These are phyloP conservation scores for Macroglossus sobrinus DNA, from an alignment of 2,113 vertebrate genomes.

Conservation along the genomic window DNA sequence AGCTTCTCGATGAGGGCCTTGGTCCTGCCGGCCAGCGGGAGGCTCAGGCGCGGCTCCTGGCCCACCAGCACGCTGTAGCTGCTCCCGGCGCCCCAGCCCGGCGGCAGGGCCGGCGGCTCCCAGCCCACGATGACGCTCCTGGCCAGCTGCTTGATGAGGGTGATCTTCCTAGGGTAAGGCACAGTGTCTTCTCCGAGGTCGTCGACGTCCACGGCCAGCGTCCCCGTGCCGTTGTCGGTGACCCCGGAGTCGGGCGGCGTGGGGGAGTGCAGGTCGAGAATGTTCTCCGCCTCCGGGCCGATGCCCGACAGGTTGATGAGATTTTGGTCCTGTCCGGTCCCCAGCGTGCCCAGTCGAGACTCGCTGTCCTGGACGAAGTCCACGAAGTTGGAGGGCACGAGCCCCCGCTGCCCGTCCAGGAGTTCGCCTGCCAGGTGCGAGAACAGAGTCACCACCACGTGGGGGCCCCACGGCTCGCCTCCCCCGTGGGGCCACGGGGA, in stretches of 20 bases:
- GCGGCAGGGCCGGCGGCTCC: slow-evolving; percentile 94
- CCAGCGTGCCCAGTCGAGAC: slow-evolving; percentile 76
- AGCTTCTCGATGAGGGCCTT: slow-evolving; percentile 97
- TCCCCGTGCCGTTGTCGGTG: slow-evolving; percentile 87
- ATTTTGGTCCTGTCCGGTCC: slow-evolving; percentile 89
- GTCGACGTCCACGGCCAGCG: slow-evolving; percentile 90
- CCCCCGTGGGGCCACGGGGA: fast-evolving
- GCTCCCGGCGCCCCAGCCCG: slow-evolving; percentile 91
- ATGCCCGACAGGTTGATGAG: slow-evolving; percentile 71
- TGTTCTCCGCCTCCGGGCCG: slow-evolving; percentile 67
- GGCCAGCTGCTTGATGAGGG: slow-evolving; percentile 98
- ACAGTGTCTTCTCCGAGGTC: slow-evolving; percentile 97
- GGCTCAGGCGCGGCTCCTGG: slow-evolving; percentile 90
- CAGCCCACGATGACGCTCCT: slow-evolving; percentile 98
- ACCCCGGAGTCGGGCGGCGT: slow-evolving; percentile 68
- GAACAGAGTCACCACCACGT: fast-evolving
- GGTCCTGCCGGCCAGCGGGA: slow-evolving; percentile 91
- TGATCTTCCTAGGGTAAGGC: slow-evolving; percentile 98
- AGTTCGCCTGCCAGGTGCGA: slow-evolving; percentile 88
- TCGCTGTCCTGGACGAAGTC: slow-evolving; percentile 94
- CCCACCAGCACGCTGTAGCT: slow-evolving; percentile 97
- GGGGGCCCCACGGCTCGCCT: fast-evolving
- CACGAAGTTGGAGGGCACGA: slow-evolving; percentile 99
- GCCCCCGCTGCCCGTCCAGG: slow-evolving; percentile 94
- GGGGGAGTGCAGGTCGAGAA: slow-evolving; percentile 84